These are phyloP conservation scores for Dasyurus viverrinus DNA, from an alignment of 2,113 vertebrate species.

Conservation along the genomic window DNA sequence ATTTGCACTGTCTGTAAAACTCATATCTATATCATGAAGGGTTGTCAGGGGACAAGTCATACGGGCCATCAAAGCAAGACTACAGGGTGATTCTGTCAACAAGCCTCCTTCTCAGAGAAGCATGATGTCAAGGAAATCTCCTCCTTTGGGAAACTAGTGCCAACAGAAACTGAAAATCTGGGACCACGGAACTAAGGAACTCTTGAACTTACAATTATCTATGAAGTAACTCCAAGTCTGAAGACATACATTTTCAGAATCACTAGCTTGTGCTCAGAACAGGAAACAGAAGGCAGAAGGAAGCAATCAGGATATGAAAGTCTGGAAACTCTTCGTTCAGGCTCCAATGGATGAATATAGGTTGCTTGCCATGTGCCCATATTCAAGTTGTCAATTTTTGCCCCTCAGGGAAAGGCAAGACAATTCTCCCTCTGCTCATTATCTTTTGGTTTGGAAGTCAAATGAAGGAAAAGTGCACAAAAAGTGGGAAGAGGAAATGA, in stretches of 20 bases:
- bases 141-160: neutral
- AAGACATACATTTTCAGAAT: neutral
- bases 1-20: neutral
- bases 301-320: neutral
- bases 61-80: neutral
- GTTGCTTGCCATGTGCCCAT: neutral
- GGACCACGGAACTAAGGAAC: neutral
- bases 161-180: neutral
- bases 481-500: neutral
- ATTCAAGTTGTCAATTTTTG: neutral
- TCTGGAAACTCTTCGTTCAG: neutral
- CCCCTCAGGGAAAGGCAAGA: neutral
- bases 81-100: neutral
- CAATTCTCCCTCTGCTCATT: neutral
- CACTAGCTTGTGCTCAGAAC: neutral
- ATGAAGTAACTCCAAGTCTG: neutral
- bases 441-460: neutral
- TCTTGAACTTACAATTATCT: neutral
- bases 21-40: neutral
- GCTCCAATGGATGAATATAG: neutral
- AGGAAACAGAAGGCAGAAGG: neutral
- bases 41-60: neutral
- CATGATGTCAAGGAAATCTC: neutral
- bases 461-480: neutral
- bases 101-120: neutral